These are phyloP conservation scores for Scelioninae gen. 2 DNA, from an alignment of 2,888 invertebrate species.

Conservation along the genomic window DNA sequence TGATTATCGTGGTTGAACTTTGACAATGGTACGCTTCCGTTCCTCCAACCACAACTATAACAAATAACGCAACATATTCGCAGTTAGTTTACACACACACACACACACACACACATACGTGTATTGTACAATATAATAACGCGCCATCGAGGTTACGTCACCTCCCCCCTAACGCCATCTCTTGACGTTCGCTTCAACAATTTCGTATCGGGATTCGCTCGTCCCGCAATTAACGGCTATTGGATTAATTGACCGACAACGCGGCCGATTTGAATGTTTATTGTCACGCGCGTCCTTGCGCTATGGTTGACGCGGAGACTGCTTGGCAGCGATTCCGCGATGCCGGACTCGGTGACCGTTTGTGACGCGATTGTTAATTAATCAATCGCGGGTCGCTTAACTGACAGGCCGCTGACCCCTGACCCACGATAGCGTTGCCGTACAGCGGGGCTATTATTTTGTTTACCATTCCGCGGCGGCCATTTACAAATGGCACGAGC, in stretches of 20 bases:
- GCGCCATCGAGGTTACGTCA: too few species aligned
- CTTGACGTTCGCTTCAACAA: too few species aligned
- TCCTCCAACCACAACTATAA: too few species aligned
- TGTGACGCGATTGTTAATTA: slow-evolving; percentile 28
- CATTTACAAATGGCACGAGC: too few species aligned
- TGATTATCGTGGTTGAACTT: too few species aligned
- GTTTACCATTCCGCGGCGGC: slow-evolving; percentile 22
- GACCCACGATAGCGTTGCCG: slow-evolving; percentile 12
- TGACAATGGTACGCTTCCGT: too few species aligned
- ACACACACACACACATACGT: too few species aligned
- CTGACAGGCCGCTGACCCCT: slow-evolving; percentile 25
- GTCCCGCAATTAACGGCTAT: slow-evolving; percentile 8
- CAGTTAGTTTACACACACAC: too few species aligned
- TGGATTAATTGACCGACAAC: slow-evolving; percentile 14
- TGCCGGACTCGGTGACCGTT: slow-evolving; percentile 21
- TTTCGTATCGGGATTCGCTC: too few species aligned
- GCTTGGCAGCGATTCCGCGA: slow-evolving; percentile 36
- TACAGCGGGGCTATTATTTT: slow-evolving; percentile 27
- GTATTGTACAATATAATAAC: too few species aligned
- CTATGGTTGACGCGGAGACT: slow-evolving; percentile 21
- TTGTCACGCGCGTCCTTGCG: slow-evolving; percentile 15
- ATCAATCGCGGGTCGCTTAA: slow-evolving; percentile 34
- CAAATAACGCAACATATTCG: too few species aligned
- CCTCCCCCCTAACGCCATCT: too few species aligned
- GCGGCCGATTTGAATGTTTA: slow-evolving; percentile 19